Conservation (phyloP, 2,113 vertebrate genomes). For the Tretioscincus oriximinensis region DNA sequence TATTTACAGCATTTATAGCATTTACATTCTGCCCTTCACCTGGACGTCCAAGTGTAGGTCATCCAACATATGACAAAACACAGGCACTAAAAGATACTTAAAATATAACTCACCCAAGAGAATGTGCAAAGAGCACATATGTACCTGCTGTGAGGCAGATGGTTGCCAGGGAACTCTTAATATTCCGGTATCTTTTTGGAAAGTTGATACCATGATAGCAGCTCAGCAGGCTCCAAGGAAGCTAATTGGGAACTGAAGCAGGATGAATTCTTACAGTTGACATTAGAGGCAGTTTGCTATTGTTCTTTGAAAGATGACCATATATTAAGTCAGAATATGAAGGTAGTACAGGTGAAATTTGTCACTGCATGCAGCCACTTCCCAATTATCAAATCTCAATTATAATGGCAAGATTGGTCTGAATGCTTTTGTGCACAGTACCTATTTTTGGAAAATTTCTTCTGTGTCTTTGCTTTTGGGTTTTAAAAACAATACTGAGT, state of each 20-base stretch:
- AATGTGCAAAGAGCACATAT: constrained; percentile 47
- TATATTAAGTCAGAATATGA: constrained; percentile 41
- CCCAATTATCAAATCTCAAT: constrained; percentile 34
- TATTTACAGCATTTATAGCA: too few species aligned
- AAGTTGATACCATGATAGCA: constrained; percentile 61
- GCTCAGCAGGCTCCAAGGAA: constrained; percentile 40
- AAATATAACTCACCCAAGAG: too few species aligned
- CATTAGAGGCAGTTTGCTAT: constrained; percentile 50
- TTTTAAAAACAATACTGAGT: neutral
- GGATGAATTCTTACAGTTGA: constrained; percentile 38
- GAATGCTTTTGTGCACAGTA: neutral
- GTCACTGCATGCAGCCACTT: constrained; percentile 27
- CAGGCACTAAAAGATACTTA: too few species aligned
- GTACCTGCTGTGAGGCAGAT: constrained; percentile 64
- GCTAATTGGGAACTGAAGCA: constrained; percentile 26
- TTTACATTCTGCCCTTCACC: too few species aligned
- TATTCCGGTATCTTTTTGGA: constrained; percentile 39
- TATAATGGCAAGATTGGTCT: constrained; percentile 1
- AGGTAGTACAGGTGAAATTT: constrained; percentile 31
- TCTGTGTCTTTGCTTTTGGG: constrained; percentile 21
- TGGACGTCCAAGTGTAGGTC: too few species aligned
- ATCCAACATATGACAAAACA: too few species aligned
- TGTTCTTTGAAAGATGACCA: constrained; percentile 45
- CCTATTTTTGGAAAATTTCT: neutral
- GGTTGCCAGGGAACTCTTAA: constrained; percentile 58